Base-by-base conservation (phyloP, 2,888 invertebrate species). In the Adelognathus sp. region DNA sequence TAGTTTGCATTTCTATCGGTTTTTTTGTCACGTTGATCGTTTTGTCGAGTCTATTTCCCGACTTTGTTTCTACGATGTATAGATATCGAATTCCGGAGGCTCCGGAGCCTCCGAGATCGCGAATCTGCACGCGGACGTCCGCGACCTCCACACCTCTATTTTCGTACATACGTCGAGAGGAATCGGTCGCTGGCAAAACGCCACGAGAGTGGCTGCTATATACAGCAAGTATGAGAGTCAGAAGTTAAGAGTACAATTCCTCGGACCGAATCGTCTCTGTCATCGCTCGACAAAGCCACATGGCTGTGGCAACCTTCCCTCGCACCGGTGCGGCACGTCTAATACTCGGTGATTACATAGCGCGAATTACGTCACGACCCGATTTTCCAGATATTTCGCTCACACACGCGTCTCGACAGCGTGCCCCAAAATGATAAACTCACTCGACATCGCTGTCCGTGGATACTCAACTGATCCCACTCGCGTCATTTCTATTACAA, bases 211-310 rank as follows among this genome's bases (percentile, higher is more conserved):
- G 24, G 18, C 46, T 21, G 46, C 46, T 50, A 50, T 58, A 60
- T 36, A 36, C 66, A 66, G 18, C 36, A 52, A 36, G n/a, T 9
- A 29, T 7, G 36, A 36, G 66, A 52, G 52, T 46, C 31, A 66
- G 33, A 64, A 14, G 29, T 63, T 31, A 50, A 16, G 66, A 66
- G 52, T 52, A 52, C 46, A 24, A 33, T 50, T 14, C 3, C 50
- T 11, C 64, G 52, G 21, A 63, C 44, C 63, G 46, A 2, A 46
- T 14, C 54, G 36, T 29, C 54, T 66, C 71, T 33, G 66, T 72
- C 76, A 76, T 71, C 71, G 66, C 70, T 66, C 56, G 63, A 73
- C 54, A 69, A 78, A 69, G 69, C 77, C 77, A 69, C 73, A 73
- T 78, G 77, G 77, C 69, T 54, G 44, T 39, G 24, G 31, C 31